Evolutionary conservation across 2,888 invertebrate species (phyloP), one percentile per base, ranked within the genome.

Genomic region (Rhamphomyia laevipes): DNA sequence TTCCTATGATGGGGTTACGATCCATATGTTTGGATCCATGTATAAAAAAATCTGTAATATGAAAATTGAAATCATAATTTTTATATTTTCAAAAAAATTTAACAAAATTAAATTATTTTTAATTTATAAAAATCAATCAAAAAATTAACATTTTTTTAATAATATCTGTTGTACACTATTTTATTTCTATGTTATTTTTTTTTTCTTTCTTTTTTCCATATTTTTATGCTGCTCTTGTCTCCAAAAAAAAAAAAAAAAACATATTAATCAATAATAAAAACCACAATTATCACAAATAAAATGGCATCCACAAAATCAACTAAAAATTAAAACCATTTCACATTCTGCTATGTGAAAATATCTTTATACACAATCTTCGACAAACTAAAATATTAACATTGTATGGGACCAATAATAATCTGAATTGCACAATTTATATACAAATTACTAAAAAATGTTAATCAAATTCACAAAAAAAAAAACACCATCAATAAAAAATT

Each of bases 151-250:
- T 16, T 37, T 37, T 27, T 27, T 27, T 27, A 6, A 27, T 4
- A 27, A 27, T 27, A 27, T 27, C 23, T 27, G 23, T 27, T 27
- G 23, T 55, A 56, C 55, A 57, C 54, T 55, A 56, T 57, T 57
- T 55, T 55, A 53, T 55, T 55, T 53, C 53, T 56, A 57, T 55
- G 54, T 58, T 54, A 55, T 52, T 55, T 56, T 56, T 54, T 56
- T 57, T 58, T 56, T 56, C 55, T 57, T 55, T 58, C 56, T 58
- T 56, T 56, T 58, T 51, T 50, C 47, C 27, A 48, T 21, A 56
- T 58, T 58, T 55, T 55, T 57, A 57, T 57, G 58, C 58, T 57
- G 58, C 58, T 58, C 58, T 57, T 57, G 44, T 46, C 46, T 43
- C 46, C 52, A 51, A 43, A 49, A 35, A 47, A 44, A 18, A 23